Base-by-base conservation (phyloP, 2,888 invertebrate genomes). In the Spialia ferax region DNA sequence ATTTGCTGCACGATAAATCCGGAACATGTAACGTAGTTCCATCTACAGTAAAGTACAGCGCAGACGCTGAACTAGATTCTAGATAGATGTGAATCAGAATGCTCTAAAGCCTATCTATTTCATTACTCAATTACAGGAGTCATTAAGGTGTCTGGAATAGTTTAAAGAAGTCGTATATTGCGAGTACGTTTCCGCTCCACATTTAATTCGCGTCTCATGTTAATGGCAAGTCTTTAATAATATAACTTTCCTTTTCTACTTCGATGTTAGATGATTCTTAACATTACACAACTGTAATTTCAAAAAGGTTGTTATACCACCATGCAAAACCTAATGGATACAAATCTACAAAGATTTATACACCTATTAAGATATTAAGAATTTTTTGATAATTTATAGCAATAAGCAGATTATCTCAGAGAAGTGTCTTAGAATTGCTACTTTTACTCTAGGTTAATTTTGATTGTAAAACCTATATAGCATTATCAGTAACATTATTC, bases 1-100 rank as follows among this genome's bases (percentile, higher is more conserved):
- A 87, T 87, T 89, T 85, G 81, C 82, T 72, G 77, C 73, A 78
- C 84, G 84, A 85, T 85, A 85, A 80, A 84, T 84, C 84, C 6
- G 81, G 77, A 77, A 77, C 87, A 73, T 83, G 85, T 85, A 85
- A 78, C 6, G 29, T 81, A 81, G 82, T 84, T 74, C 80, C 82
- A 81, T 80, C 85, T 82, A 80, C 74, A 75, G 76, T 72, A 77
- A 63, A 62, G 69, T 69, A 73, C 76, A 73, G 80, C 77, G 73
- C 77, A 78, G 70, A 71, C 65, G 78, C 73, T 73, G 61, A 64
- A 75, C 71, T 13, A 50, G 77, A 75, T 42, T 74, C 45, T 29
- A 10, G 32, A 63, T 73, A 60, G 70, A 73, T 71, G 55, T 48
- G 67, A 66, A 60, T 66, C 52, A 65, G 65, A 65, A 65, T 65